Conservation (phyloP, 1,140 invertebrate species). For the Tetramorium simillimum region DNA sequence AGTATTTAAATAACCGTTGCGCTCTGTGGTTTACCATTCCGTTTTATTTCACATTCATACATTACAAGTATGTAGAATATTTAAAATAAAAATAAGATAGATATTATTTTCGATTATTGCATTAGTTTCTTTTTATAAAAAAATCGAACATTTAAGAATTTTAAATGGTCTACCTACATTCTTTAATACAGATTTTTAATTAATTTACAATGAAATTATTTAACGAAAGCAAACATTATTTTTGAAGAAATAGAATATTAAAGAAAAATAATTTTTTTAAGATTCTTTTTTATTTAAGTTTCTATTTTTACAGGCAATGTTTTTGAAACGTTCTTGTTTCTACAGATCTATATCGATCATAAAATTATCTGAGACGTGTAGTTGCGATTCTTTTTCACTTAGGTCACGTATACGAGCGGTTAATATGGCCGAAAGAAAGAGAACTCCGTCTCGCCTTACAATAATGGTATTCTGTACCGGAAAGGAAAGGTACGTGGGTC, state of each 20-base stretch:
- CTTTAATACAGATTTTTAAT: neutral
- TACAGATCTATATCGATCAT: neutral
- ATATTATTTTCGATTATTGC: neutral
- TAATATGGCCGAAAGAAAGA: neutral
- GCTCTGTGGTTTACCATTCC: neutral
- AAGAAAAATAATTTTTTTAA: neutral
- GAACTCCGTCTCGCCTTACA: constrained; percentile 16
- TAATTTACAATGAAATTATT: neutral
- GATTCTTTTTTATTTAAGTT: neutral
- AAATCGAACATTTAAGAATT: neutral
- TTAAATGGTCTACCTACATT: too few relatives aligned
- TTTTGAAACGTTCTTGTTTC: neutral
- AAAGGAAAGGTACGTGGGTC: constrained; percentile 12
- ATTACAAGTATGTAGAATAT: neutral
- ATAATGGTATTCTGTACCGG: constrained; percentile 19
- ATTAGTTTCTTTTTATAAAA: too few relatives aligned
- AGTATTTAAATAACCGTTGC: neutral
- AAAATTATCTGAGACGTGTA: neutral
- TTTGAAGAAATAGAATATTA: neutral
- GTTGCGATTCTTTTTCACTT: neutral
- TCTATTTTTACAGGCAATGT: neutral
- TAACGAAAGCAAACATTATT: neutral
- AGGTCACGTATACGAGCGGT: neutral
- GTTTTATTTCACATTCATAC: neutral
- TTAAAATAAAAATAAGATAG: neutral